Evolutionary conservation across 2,113 vertebrate genomes (phyloP).

Genomic region (Lepisosteus osseus): DNA sequence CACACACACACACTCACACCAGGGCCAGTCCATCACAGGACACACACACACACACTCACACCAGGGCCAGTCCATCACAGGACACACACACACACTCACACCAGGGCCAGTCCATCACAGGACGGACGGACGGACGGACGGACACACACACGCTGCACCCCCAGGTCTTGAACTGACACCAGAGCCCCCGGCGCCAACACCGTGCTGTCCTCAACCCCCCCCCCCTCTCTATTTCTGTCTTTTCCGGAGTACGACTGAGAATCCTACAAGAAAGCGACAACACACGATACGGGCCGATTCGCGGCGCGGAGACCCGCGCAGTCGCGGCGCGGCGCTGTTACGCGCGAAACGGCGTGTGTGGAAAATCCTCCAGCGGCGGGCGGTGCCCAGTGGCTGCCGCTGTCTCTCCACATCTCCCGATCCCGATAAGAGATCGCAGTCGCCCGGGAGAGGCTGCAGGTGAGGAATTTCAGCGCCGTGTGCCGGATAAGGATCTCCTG

Average conservation of each 20-base stretch:
- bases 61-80: background rate
- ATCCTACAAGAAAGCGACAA: too few relatives aligned
- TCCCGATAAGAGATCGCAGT: conserved; percentile 9
- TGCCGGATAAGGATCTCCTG: conserved; percentile 53
- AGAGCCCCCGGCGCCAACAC: background rate
- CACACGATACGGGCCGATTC: too few relatives aligned
- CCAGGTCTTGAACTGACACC: background rate
- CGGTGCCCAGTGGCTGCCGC: too few relatives aligned
- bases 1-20: background rate
- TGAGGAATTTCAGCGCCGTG: conserved; percentile 39
- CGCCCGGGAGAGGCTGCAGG: conserved; percentile 12
- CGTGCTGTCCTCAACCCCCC: too few relatives aligned
- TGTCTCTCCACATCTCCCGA: background rate
- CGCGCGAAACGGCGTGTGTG: too few relatives aligned
- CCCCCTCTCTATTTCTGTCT: background rate
- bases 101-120: background rate
- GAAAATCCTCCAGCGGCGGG: too few relatives aligned
- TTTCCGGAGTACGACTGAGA: background rate
- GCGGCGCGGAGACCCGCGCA: too few relatives aligned
- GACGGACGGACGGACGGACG: too few relatives aligned
- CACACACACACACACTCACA: background rate
- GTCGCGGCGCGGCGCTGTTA: too few relatives aligned
- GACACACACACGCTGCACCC: background rate
- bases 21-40: too few relatives aligned
- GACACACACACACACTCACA: background rate